These are phyloP conservation scores for Prietella phreatophila DNA, from an alignment of 2,113 vertebrate genomes.

Conservation along the genomic window DNA sequence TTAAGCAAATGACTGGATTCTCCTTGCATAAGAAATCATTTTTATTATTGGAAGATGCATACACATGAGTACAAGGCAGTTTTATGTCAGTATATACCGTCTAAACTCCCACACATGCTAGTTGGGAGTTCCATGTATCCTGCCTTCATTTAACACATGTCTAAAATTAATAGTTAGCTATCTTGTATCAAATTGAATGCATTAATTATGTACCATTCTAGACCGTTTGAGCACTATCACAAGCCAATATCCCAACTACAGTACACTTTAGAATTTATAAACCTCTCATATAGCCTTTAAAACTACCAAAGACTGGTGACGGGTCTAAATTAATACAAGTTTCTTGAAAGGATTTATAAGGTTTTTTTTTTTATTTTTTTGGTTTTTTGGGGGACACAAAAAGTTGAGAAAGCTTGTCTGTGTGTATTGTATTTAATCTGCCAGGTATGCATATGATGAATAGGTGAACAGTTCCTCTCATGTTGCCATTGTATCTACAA, in stretches of 20 bases:
- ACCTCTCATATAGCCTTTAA: background rate
- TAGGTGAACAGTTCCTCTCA: background rate
- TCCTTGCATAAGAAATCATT: background rate
- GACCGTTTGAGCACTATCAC: background rate
- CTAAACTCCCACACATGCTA: too few relatives aligned
- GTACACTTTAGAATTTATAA: background rate
- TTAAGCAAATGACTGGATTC: background rate
- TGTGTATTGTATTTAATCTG: background rate
- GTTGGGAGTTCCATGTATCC: too few relatives aligned
- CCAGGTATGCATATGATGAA: background rate
- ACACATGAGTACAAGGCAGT: too few relatives aligned
- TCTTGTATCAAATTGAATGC: background rate
- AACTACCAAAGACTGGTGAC: background rate
- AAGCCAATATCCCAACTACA: background rate
- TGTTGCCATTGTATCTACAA: background rate
- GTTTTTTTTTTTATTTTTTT: too few relatives aligned
- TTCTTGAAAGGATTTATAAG: background rate
- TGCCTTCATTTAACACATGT: too few relatives aligned
- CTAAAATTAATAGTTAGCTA: too few relatives aligned
- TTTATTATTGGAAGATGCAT: background rate
- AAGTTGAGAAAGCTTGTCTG: background rate
- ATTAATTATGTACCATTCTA: background rate
- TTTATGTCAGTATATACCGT: too few relatives aligned
- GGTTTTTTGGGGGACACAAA: background rate
- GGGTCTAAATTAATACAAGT: background rate